Base-by-base conservation (phyloP, 1,140 invertebrate genomes). In the Solenopsis invicta region DNA sequence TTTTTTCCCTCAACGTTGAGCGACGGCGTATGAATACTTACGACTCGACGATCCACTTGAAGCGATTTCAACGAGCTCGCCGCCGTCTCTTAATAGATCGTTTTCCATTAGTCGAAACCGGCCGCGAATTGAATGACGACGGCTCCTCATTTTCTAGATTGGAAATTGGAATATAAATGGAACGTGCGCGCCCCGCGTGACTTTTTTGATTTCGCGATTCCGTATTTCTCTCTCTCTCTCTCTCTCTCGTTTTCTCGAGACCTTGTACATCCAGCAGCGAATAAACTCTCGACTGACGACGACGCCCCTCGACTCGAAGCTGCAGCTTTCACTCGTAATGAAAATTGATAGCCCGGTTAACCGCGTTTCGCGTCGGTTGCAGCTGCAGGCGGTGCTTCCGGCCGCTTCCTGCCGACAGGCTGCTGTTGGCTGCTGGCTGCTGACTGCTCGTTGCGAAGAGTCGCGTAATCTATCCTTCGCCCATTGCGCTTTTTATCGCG, bases 301-400 rank as follows among this genome's bases (percentile, higher is more conserved):
- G 24, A 16, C 41, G 45, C 41, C 45, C 12, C 80, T 84, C 80
- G 16, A 72, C 48, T 85, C 86, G 88, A 62, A 82, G 66, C 85
- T 80, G 74, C 80, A 82, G 87, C 87, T 91, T 91, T 88, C 89
- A 87, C 88, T 88, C 87, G 87, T 89, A 91, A 91, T 91, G 90
- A 91, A 91, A 91, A 91, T 91, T 91, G 89, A 91, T 91, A 84
- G 89, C 54, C 78, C 64, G 90, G 69, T 67, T 90, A 90, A 91
- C 84, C 87, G 87, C 89, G 84, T 91, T 91, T 91, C 87, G 72
- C 89, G 82, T 87, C 77, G 86, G 82, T 87, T 66, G 89, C 84
- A 87, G 77, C 89, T 87, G 87, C 87, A 72, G 62, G 45, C 62
- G 50, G 71, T 71, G 74, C 89, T 90, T 62, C 89, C 76, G 72